Base-by-base conservation (phyloP, 2,797 vertebrate genomes). In the Malacoctenus gilli region DNA sequence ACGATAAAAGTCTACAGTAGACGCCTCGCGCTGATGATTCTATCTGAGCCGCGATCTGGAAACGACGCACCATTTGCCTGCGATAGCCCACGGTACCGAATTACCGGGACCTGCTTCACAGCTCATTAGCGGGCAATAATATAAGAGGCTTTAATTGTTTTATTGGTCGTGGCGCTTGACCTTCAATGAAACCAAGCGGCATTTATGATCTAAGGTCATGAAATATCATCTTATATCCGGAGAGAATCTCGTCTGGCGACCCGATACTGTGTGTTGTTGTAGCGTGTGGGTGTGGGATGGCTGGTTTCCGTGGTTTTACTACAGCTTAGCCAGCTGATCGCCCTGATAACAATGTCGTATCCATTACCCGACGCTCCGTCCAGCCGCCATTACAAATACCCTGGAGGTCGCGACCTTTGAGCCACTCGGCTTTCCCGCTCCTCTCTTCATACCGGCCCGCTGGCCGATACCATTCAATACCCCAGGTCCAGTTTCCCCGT, bases 401-500 rank as follows among this genome's bases (percentile, higher is more conserved):
- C 71, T 43, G 59, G 53, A 73, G 85, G 85, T 87, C 85, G 11
- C 10, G 68, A 85, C 83, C 84, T 67, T 60, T 52, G 50, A 77
- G 80, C 74, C 79, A 62, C 66, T 72, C 76, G 25, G 68, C 68
- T 55, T 80, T 57, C 74, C 59, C 8, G 66, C 79, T 61, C 38
- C 50, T 57, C 68, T 65, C 43, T 53, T 61, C 20, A 68, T n/a
- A n/a, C 68, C 76, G 83, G 83, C 77, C 79, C 38, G 41, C 71
- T 84, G 84, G 77, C 75, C 76, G 61, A 70, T 61, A 85, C 82
- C 79, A 85, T 79, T 88, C 83, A 89, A 89, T 89, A 87, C 72
- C 75, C 75, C 76, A 84, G 85, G 82, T 89, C 82, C 79, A 87
- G 84, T 89, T 90, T 85, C 85, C 65, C 75, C 72, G 46, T 75